Evolutionary conservation across 2,113 vertebrate genomes (phyloP), one percentile per base, ranked within the genome.

Genomic region (Shinisaurus crocodilurus): DNA sequence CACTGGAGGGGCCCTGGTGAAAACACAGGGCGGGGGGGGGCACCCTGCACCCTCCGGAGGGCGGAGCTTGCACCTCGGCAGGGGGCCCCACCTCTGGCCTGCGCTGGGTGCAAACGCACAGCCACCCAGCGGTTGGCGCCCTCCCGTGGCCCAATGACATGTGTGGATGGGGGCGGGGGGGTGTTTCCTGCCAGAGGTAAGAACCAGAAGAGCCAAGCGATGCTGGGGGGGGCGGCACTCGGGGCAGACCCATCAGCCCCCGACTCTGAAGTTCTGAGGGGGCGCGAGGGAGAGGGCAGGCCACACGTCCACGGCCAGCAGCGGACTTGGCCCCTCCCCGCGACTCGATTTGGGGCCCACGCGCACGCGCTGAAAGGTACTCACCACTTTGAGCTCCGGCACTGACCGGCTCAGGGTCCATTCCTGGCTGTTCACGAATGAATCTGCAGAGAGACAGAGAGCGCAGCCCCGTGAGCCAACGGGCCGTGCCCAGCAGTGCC

Each of bases 381-480:
- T 99, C 97, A 99, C 99, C 98, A 99, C 99, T 98, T 99, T 99
- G 92, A 99, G 98, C 96, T 99, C 99, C 1, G 99, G 99, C 91
- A 99, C 99, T 0, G 99, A 99, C 93, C 99, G 98, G 95, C 99
- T 99, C 96, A 99, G 96, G 89, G 99, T 99, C 99, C 99, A 99
- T 93, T 99, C 99, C 96, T 99, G 99, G 96, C 99, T 99, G 97
- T 99, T 99, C 94, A 99, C 99, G 92, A 99, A 99, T 0, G 99
- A 99, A 91, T 99, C 99, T 99, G 95, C 32, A 90, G 85, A 84
- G 60, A 70, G 40, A 6, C 3, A 23, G 40, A 4, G n/a, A 5
- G 83, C n/a, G 65, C 1, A 48, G 79, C 70, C 32, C 34, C 70
- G n/a, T 13, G 16, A 37, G 5, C 34, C 60, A 23, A 63, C 16